phyloP scores from a whole-genome alignment of 2,113 vertebrate genomes.

The Uria lomvia region DNA sequence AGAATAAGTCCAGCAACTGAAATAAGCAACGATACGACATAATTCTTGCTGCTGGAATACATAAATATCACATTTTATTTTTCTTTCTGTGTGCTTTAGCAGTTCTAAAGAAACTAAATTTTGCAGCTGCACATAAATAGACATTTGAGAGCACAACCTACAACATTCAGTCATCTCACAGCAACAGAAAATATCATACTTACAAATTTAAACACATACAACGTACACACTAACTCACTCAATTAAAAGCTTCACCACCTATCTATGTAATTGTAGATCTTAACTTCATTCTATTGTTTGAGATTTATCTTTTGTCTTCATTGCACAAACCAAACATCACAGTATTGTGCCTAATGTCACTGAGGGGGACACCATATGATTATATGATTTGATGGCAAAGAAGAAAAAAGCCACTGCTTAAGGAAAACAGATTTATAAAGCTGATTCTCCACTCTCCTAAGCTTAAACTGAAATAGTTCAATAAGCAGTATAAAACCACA shows the following conservation, averaged over 20 bases:
- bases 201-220: background rate
- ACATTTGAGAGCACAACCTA: background rate
- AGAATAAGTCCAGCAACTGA: background rate
- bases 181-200: background rate
- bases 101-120: background rate
- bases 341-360: background rate
- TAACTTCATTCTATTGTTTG: background rate
- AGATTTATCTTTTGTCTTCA: background rate
- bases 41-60: background rate
- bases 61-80: background rate
- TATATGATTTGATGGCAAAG: background rate
- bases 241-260: background rate
- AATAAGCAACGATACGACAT: background rate
- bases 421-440: conserved; percentile 59
- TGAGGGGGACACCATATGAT: background rate
- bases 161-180: background rate
- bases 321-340: background rate
- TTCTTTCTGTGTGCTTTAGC: background rate
- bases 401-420: conserved; percentile 32
- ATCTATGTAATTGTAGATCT: background rate
- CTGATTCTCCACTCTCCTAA: conserved; percentile 48
- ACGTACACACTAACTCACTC: background rate
- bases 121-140: background rate
- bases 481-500: conserved; percentile 61
- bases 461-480: conserved; percentile 53